Base-by-base conservation (phyloP, 2,797 vertebrate genomes). In the Fistularia commersonii region DNA sequence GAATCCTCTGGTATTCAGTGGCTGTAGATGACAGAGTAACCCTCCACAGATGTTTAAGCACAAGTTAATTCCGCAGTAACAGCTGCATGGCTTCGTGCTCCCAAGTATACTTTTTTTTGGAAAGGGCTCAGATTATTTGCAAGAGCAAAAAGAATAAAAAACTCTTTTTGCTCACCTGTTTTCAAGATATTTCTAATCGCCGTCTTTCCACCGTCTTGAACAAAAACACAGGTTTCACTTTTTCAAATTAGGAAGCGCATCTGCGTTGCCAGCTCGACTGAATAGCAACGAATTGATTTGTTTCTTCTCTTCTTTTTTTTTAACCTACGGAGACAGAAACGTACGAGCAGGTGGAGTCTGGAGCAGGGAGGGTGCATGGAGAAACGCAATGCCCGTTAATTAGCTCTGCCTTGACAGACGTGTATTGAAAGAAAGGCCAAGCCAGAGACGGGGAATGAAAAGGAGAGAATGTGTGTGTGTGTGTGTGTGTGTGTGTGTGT, bases 381-480 rank as follows among this genome's bases (percentile, higher is more conserved):
- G 57, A 63, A 67, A 54, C 13, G 14, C 14, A 45, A 11, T 44
- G 51, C 57, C 54, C 57, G 64, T 62, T 55, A 60, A 61, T 73
- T 75, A 66, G 57, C 63, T 67, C 44, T 41, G 7, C 45, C 48
- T 62, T 32, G 50, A 58, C 53, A 69, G 48, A 64, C 57, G 54
- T 48, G 60, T 45, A 11, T 6, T 41, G 48, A 44, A 56, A 49
- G 34, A 44, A 23, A 32, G 46, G n/a, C 40, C 1, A 7, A 11
- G 48, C 8, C 23, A 37, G 49, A 49, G 33, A 43, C 8, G 6
- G 31, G 51, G 49, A 61, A 57, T 38, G 51, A 56, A 48, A 47
- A 56, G 39, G 45, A 40, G 7, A 56, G 23, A 23, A 23, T 23
- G 23, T 11, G 41, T 9, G 38, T 35, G 5, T 32, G 5, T 34